Evolutionary conservation across 2,797 vertebrate genomes (phyloP), one percentile per base, ranked within the genome.

Genomic region (Pogoniulus pusillus): DNA sequence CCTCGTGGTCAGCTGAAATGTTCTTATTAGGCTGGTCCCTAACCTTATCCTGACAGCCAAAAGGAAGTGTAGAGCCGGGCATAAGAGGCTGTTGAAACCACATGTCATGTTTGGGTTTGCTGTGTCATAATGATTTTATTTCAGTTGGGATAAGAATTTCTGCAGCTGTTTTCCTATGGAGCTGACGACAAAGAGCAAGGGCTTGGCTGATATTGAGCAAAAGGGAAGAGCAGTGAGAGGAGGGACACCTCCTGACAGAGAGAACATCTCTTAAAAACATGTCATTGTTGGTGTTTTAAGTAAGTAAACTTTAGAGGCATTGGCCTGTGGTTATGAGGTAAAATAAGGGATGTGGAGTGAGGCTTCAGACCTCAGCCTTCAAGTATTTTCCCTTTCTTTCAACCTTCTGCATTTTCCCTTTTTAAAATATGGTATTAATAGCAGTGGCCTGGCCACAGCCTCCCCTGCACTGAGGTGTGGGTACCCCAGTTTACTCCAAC

Each of bases 111-210:
- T 94, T 89, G 93, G 95, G 96, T 95, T 93, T 79, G 69, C 91
- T 94, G 69, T 93, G 80, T 95, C 91, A 95, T 78, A 95, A 93
- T 91, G 94, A 92, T 90, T 96, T 96, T 93, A 96, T 90, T 96
- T 92, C 66, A 86, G 95, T 94, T 57, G 78, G 41, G 81, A 93
- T 85, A 90, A 94, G 90, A 84, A 68, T 96, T 93, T 94, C 87
- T 94, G 94, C 94, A 89, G 91, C 85, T 95, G 89, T 91, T 94
- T 95, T 94, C 94, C 92, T 93, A 91, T 66, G 75, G 91, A 93
- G 70, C 35, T 69, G 71, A 75, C 60, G 90, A 76, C 74, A 82
- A 60, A 32, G 65, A 82, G 78, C 85, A 87, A 87, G 85, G 89
- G 77, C 60, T 60, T 0, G 8, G 16, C 82, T 88, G 92, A 88